These are phyloP conservation scores for Rhinatrema bivittatum DNA, from an alignment of 2,797 vertebrate species.

Conservation along the genomic window DNA sequence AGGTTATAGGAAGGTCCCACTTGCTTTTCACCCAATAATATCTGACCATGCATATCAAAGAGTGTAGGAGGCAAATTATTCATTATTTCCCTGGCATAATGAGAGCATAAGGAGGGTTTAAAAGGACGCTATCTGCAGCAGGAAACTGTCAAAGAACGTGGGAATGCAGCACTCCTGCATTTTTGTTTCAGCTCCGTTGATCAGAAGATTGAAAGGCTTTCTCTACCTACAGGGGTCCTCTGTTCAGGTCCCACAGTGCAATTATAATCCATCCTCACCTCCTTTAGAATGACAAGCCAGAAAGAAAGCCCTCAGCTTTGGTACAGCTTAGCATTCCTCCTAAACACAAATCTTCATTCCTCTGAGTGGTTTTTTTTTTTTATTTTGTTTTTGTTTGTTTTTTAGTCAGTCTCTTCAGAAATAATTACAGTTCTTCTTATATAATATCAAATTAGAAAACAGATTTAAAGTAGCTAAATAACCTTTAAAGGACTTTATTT, in stretches of 20 bases:
- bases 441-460: conserved; percentile 39
- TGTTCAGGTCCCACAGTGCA: conserved; percentile 67
- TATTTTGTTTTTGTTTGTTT: too few relatives aligned
- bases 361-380: too few relatives aligned
- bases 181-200: conserved; percentile 77
- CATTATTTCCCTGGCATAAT: conserved; percentile 52
- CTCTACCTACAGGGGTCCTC: conserved; percentile 65
- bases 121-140: conserved; percentile 60
- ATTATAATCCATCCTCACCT: conserved; percentile 72
- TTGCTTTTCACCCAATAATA: conserved; percentile 50
- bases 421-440: conserved; percentile 49
- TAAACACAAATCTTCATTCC: conserved; percentile 53
- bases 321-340: conserved; percentile 61
- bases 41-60: conserved; percentile 60
- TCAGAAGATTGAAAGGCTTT: conserved; percentile 71
- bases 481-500: conserved; percentile 18
- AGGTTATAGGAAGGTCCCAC: conserved; percentile 46
- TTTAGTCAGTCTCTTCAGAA: conserved; percentile 40
- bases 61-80: conserved; percentile 56
- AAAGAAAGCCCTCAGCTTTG: conserved; percentile 64
- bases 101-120: conserved; percentile 55
- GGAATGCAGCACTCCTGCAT: conserved; percentile 69
- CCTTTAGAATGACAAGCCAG: conserved; percentile 64
- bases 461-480: conserved; percentile 43
- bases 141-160: conserved; percentile 71